Evolutionary conservation across 2,797 vertebrate species (phyloP), one percentile per base, ranked within the genome.

Genomic region (Gambusia yucatana): DNA sequence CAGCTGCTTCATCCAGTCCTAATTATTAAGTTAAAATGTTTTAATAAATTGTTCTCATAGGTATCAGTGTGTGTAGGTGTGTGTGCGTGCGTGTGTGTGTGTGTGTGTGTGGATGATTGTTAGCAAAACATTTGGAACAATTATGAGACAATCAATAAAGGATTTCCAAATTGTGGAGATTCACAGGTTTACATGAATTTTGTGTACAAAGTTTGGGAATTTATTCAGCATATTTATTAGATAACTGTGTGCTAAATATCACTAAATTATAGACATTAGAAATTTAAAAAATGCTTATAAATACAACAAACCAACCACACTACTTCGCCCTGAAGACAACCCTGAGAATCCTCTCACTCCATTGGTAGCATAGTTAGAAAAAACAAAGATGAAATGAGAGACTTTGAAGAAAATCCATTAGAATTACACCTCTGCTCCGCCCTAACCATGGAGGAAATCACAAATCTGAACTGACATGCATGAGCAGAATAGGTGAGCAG

Each of bases 401-500:
- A 44, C 10, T 70, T 70, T 70, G 25, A 70, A 70, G 41, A 44
- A 14, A 16, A 70, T 44, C 67, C 67, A 70, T 44, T 20, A 44
- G 67, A 28, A 46, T 28, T 70, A 28, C 13, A 70, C 67, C 2
- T 70, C n/a, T 70, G 67, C 43, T 25, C 25, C 41, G 36, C 36
- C 63, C 3, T 44, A 41, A 44, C 41, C 25, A 69, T n/a, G 5
- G 2, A 70, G 41, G 67, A 43, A 70, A 41, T 17, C 67, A 70
- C 14, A 17, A 8, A 28, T 10, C 43, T 30, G 5, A 70, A 70
- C 41, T 1, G 25, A n/a, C 16, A 46, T 46, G 22, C 28, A 70
- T 70, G 67, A 70, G 25, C 67, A 46, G 67, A 28, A 70, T 70
- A 46, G n/a, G 43, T 70, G 67, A 70, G 43, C 13, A 70, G 67